These are phyloP conservation scores for Cyrtonyx montezumae DNA, from an alignment of 2,113 vertebrate species.

Conservation along the genomic window DNA sequence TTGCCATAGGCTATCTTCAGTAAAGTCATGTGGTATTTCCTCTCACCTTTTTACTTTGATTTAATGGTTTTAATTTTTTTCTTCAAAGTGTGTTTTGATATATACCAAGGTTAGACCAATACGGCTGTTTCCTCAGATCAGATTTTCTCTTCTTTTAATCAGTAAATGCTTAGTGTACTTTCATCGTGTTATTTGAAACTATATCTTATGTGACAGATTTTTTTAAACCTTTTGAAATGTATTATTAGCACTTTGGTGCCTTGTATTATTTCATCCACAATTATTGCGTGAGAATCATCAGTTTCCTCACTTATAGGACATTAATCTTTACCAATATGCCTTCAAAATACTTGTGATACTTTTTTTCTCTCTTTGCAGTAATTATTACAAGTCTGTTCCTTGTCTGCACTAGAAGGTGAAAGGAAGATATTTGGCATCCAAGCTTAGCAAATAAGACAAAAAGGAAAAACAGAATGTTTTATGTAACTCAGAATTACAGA, in stretches of 20 bases:
- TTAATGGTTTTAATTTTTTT: background rate
- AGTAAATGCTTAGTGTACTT: background rate
- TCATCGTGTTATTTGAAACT: background rate
- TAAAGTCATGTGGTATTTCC: background rate
- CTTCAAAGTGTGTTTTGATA: background rate
- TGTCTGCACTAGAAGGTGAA: background rate
- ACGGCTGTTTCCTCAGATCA: background rate
- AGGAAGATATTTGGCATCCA: background rate
- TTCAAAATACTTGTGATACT: background rate
- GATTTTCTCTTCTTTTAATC: background rate
- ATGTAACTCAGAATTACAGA: background rate
- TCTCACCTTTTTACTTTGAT: background rate
- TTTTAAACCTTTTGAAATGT: background rate
- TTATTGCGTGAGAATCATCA: background rate
- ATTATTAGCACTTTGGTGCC: background rate
- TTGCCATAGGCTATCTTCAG: background rate
- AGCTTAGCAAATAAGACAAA: background rate
- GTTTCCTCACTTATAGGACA: background rate
- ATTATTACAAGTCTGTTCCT: background rate
- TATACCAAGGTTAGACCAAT: background rate
- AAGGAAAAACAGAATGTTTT: background rate
- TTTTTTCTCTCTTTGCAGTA: background rate
- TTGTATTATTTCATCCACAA: background rate
- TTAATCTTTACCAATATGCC: rapidly evolving
- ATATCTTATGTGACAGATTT: background rate